These are phyloP conservation scores for Onychostruthus taczanowskii DNA, from an alignment of 2,113 vertebrate genomes.

Conservation along the genomic window DNA sequence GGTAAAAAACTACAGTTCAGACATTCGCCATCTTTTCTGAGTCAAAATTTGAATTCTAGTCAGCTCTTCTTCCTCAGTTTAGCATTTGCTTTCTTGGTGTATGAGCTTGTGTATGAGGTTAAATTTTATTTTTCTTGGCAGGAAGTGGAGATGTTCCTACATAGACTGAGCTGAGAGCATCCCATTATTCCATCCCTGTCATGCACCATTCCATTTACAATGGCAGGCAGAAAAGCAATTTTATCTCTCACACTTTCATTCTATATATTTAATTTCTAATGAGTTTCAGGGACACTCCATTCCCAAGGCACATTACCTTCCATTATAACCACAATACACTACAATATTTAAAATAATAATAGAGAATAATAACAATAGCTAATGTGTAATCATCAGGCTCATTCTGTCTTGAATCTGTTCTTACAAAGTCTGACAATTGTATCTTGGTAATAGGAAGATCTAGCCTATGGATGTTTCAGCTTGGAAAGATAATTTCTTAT, in stretches of 20 bases:
- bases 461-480: not conserved
- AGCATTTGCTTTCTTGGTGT: not conserved
- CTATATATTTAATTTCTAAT: constrained; percentile 58
- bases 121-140: not conserved
- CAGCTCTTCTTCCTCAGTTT: not conserved
- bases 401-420: constrained; percentile 10
- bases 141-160: not conserved
- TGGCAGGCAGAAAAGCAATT: constrained; percentile 44
- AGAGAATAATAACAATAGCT: constrained; percentile 27
- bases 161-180: not conserved
- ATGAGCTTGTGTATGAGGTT: not conserved
- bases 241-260: not conserved
- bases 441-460: not conserved
- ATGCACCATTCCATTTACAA: constrained; percentile 10
- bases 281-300: constrained; percentile 21
- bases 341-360: constrained; percentile 36
- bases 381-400: constrained; percentile 3
- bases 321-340: constrained; percentile 12
- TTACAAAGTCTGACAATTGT: not conserved
- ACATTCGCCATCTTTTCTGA: not conserved
- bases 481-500: not conserved
- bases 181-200: constrained; percentile 29
- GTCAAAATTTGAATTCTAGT: constrained; percentile 21
- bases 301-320: constrained; percentile 36
- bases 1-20: not conserved